These are phyloP conservation scores for Hydractinia echinata DNA, from an alignment of 30 jellyfish, hydroid and myxozoan genomes.

Conservation along the genomic window DNA sequence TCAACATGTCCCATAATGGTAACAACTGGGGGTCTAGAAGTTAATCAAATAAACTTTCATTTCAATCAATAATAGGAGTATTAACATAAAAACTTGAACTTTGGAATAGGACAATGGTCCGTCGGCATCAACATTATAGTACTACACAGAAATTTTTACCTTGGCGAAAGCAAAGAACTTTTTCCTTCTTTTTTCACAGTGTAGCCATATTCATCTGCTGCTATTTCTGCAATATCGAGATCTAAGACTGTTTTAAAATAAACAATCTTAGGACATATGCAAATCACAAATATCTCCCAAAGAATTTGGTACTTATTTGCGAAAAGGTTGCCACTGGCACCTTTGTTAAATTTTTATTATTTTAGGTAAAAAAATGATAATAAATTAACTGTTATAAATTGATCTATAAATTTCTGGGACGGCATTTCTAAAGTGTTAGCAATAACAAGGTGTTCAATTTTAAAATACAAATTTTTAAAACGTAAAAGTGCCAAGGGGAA, in stretches of 20 bases:
- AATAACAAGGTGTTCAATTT: too few relatives aligned
- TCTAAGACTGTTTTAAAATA: conserved; percentile 53
- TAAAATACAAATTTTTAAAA: too few relatives aligned
- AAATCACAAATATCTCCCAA: too few relatives aligned
- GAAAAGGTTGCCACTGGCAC: too few relatives aligned
- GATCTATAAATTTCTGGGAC: too few relatives aligned
- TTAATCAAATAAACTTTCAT: neutral
- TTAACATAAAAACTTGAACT: neutral
- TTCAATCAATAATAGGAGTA: neutral
- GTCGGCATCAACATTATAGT: neutral
- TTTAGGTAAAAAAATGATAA: too few relatives aligned
- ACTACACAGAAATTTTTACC: neutral
- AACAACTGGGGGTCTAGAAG: conserved; percentile 91
- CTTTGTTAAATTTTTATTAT: too few relatives aligned
- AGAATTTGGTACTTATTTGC: too few relatives aligned
- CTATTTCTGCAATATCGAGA: conserved; percentile 77
- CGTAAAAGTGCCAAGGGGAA: too few relatives aligned
- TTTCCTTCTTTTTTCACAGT: neutral
- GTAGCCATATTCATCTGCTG: conserved; percentile 59
- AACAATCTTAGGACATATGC: neutral
- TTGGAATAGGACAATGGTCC: neutral
- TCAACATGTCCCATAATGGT: conserved; percentile 99
- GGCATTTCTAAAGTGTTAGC: too few relatives aligned
- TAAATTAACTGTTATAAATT: too few relatives aligned
- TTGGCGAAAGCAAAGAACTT: neutral